A percentile compares a stretch with the other conserved stretches of the same genome.
These are phyloP conservation scores for Paracentrotus lividus DNA, from an alignment of 53 echinoderm and acorn worm species.

Conservation along the genomic window DNA sequence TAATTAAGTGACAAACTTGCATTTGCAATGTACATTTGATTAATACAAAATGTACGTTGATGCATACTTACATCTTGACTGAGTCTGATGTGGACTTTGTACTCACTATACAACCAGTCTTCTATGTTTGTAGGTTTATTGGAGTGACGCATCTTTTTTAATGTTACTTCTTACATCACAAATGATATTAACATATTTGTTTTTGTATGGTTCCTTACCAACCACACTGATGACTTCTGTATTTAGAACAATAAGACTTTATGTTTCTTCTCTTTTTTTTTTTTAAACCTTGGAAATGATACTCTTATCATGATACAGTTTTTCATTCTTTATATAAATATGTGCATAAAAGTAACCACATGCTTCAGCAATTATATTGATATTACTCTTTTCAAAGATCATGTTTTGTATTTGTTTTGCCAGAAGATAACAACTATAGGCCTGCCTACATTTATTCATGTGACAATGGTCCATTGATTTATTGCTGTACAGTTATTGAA, in stretches of 20 bases:
- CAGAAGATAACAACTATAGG: too few relatives aligned
- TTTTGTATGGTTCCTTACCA: neutral
- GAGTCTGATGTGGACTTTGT: neutral
- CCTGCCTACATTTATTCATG: too few relatives aligned
- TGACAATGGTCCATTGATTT: too few relatives aligned
- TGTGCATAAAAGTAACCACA: too few relatives aligned
- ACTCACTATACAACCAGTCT: neutral
- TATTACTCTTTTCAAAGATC: too few relatives aligned
- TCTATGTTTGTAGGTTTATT: neutral
- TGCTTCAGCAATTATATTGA: too few relatives aligned
- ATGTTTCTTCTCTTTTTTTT: too few relatives aligned
- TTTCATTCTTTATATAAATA: neutral
- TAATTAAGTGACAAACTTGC: neutral
- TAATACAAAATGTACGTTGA: neutral
- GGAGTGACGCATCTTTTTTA: neutral
- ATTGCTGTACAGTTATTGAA: too few relatives aligned
- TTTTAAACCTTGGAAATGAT: neutral
- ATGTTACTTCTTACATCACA: neutral
- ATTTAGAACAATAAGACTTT: too few relatives aligned
- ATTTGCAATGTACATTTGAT: neutral
- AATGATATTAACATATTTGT: neutral
- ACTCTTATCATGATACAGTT: neutral
- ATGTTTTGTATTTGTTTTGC: too few relatives aligned
- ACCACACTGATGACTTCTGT: neutral
- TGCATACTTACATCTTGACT: neutral